phyloP scores from a whole-genome alignment of 1,140 invertebrate species.

The Teleopsis dalmanni region DNA sequence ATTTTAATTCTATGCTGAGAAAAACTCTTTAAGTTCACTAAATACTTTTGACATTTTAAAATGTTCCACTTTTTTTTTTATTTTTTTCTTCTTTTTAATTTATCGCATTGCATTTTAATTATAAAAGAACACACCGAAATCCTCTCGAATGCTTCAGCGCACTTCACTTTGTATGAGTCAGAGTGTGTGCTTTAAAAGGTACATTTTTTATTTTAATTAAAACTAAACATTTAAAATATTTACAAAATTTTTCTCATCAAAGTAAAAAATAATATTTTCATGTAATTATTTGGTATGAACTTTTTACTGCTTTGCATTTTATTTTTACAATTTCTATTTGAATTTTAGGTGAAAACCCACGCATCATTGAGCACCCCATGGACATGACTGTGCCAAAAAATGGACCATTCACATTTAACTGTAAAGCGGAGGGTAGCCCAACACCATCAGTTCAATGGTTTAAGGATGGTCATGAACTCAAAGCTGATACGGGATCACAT shows the following conservation, averaged over 20 bases:
- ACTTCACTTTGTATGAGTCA: too few relatives aligned
- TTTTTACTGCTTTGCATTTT: neutral
- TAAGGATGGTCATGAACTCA: slow-evolving; percentile 54
- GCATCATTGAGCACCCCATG: slow-evolving; percentile 66
- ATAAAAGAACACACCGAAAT: too few relatives aligned
- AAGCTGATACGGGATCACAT: slow-evolving; percentile 48
- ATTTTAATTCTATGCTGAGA: too few relatives aligned
- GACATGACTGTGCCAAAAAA: slow-evolving; percentile 64
- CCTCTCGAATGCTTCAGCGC: too few relatives aligned
- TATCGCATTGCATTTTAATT: too few relatives aligned
- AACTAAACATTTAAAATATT: neutral
- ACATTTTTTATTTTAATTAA: neutral
- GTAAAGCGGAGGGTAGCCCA: slow-evolving; percentile 59
- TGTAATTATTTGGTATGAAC: neutral
- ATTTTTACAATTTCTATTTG: too few relatives aligned
- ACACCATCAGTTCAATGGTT: slow-evolving; percentile 57
- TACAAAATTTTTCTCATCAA: neutral
- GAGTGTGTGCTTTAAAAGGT: neutral
- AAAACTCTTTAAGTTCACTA: too few relatives aligned
- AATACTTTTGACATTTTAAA: too few relatives aligned
- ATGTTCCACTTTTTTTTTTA: too few relatives aligned
- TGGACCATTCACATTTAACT: slow-evolving; percentile 59
- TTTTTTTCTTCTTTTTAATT: too few relatives aligned
- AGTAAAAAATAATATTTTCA: neutral
- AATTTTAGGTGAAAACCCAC: slow-evolving; percentile 54